Base-by-base conservation (phyloP, 2,113 vertebrate species). In the Hiodon tergisus region DNA sequence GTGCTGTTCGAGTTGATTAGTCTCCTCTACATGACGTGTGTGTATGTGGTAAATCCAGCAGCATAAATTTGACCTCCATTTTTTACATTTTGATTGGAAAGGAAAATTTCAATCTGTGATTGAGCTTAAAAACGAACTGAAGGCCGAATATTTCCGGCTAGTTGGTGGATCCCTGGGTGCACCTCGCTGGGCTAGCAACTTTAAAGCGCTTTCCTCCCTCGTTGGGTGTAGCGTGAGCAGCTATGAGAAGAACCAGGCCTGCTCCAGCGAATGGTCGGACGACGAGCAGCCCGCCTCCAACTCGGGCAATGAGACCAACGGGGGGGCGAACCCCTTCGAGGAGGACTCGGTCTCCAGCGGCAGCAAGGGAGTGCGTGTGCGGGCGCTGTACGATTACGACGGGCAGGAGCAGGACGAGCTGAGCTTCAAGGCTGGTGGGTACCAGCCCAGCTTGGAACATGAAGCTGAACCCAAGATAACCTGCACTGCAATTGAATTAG, bases 371-470 rank as follows among this genome's bases (percentile, higher is more conserved):
- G 93, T 95, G 75, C 90, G 96, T 3, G 96, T 98, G 77, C 91
- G 92, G 67, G 97, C 97, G 0, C 92, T 98, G 59, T 98, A 98
- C 0, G 95, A 98, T 89, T 98, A 98, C 0, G 93, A 95, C 0
- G 97, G 96, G 67, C 97, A 98, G 78, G 97, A 98, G 81, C 96
- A 97, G 86, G 97, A 98, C 2, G 96, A 98, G 80, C 93, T 98
- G 82, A 98, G 88, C 89, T 98, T 98, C 87, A 94, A 87, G 90
- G 93, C 94, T 52, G 97, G 96, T 98, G 89, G 84, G 81, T 0
- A 11, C 11, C 11, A 7, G 46, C 60, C 4, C 5, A 67, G 31
- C 50, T 4, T 55, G n/a, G 31, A 8, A 5, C 8, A 31, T 8
- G 10, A 14, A 4, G 52, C 16, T 8, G 52, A 69, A 55, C 1